phyloP scores from a whole-genome alignment of 2,888 invertebrate genomes.

The Amblyjoppa proteus region DNA sequence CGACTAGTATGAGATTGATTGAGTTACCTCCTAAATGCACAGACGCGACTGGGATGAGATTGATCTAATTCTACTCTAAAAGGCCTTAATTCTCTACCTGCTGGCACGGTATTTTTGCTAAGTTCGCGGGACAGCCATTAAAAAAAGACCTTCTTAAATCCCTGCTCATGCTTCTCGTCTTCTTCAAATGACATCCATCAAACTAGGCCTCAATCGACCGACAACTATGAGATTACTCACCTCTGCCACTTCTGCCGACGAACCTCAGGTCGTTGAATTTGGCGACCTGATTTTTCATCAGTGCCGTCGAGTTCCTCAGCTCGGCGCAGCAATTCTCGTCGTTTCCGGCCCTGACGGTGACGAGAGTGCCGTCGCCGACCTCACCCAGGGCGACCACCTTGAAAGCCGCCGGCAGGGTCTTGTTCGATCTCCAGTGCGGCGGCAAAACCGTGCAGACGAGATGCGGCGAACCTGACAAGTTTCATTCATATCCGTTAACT shows the following conservation, averaged over 20 bases:
- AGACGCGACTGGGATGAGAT: background rate
- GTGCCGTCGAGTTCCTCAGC: conserved; percentile 96
- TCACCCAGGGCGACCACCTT: conserved; percentile 98
- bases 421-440: conserved; percentile 99
- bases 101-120: too few relatives aligned
- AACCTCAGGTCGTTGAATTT: conserved; percentile 99
- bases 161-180: too few relatives aligned
- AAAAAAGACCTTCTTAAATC: too few relatives aligned
- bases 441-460: conserved; percentile 98
- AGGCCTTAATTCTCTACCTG: too few relatives aligned
- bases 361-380: conserved; percentile 97
- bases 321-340: conserved; percentile 99
- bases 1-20: background rate
- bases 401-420: conserved; percentile 98
- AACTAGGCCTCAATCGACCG: background rate
- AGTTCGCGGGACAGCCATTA: too few relatives aligned
- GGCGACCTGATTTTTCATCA: conserved; percentile 99
- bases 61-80: background rate
- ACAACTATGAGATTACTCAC: conserved; percentile 87
- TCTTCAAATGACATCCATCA: background rate
- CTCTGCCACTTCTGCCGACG: conserved; percentile 99
- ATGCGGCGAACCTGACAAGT: conserved; percentile 90
- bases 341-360: conserved; percentile 98
- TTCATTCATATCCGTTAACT: background rate
- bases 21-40: background rate